These are phyloP conservation scores for Astreopora myriophthalma DNA, from an alignment of 64 coral and sea anemone species.

Conservation along the genomic window DNA sequence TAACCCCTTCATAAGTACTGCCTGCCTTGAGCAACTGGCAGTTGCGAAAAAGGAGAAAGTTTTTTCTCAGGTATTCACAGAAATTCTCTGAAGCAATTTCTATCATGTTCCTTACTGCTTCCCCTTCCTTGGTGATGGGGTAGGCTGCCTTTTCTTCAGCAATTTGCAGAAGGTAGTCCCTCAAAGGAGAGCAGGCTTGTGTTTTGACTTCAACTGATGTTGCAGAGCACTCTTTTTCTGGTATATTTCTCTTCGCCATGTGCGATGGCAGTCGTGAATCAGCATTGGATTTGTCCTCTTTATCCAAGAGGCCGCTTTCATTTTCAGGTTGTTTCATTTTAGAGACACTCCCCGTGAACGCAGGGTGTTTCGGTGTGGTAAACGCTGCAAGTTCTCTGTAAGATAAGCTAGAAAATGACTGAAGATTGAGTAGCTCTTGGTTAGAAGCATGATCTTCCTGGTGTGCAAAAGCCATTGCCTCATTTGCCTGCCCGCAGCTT, in stretches of 20 bases:
- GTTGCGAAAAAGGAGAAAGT: background rate
- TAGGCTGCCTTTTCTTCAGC: background rate
- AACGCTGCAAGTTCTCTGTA: background rate
- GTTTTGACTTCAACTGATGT: background rate
- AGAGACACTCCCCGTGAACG: background rate
- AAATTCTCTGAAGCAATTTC: background rate
- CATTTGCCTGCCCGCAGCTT: no score
- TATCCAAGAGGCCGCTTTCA: background rate
- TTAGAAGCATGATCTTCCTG: background rate
- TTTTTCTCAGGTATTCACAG: background rate
- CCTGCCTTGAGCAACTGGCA: slow-evolving; percentile 15
- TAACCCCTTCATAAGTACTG: slow-evolving; percentile 9
- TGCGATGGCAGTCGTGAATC: background rate
- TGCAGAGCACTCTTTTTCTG: background rate
- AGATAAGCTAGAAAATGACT: background rate
- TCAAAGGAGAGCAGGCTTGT: background rate
- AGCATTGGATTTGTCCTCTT: background rate
- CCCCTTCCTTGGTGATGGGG: background rate
- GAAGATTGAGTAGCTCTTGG: background rate
- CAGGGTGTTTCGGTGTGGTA: background rate
- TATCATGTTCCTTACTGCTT: background rate
- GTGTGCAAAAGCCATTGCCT: background rate
- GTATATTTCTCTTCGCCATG: background rate
- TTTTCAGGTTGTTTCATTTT: background rate
- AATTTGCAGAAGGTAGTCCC: background rate